phyloP scores from a whole-genome alignment of 2,113 vertebrate genomes.

The Nansenia antarctica region DNA sequence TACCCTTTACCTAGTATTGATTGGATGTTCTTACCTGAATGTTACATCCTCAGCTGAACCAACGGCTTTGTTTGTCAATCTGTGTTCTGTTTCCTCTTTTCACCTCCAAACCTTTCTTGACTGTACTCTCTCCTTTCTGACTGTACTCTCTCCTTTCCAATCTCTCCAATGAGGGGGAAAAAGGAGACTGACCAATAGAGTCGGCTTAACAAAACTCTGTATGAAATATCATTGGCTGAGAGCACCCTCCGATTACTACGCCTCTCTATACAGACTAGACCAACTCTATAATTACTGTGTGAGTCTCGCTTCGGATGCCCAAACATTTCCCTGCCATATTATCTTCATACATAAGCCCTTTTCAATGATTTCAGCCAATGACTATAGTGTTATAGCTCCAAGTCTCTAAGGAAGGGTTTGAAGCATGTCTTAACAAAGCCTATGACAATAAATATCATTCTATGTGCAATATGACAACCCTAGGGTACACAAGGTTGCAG shows the following conservation, averaged over 20 bases:
- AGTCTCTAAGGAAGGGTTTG: too few relatives aligned
- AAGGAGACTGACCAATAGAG: conserved; percentile 20
- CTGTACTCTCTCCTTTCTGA: conserved; percentile 36
- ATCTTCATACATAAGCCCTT: conserved; percentile 53
- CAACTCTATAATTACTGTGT: conserved; percentile 67
- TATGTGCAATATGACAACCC: too few relatives aligned
- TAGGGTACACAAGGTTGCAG: too few relatives aligned
- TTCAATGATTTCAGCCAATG: conserved; percentile 40
- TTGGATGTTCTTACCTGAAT: background rate
- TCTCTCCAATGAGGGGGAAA: conserved; percentile 33
- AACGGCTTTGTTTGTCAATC: too few relatives aligned
- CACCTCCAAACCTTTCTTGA: conserved; percentile 4
- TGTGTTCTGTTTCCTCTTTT: background rate
- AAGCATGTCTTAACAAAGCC: too few relatives aligned
- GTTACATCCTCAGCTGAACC: background rate
- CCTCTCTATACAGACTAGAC: conserved; percentile 52
- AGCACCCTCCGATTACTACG: conserved; percentile 55
- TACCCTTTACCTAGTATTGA: too few relatives aligned
- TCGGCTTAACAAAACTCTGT: conserved; percentile 40
- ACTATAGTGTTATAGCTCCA: background rate
- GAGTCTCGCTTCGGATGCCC: conserved; percentile 55
- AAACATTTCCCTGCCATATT: conserved; percentile 54
- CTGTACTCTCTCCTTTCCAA: conserved; percentile 36
- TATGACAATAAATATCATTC: background rate
- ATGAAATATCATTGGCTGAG: conserved; percentile 36